Conservation (phyloP, 1,140 invertebrate species). For the Temnothorax curvispinosus region DNA sequence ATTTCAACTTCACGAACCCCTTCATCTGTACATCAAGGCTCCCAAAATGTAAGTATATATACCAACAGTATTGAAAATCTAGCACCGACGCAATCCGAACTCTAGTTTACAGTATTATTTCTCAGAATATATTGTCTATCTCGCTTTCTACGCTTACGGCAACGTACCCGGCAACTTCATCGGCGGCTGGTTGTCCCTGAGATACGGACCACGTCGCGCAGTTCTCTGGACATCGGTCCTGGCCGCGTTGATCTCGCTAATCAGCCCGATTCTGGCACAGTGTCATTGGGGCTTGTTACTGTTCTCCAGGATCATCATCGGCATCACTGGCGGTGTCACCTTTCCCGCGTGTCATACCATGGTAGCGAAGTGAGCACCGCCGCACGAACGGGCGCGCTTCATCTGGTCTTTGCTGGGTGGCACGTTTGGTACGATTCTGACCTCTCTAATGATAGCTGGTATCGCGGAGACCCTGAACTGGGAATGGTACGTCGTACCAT, state of each 20-base stretch:
- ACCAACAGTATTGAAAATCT: too few relatives aligned
- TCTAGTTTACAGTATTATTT: too few relatives aligned
- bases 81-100: too few relatives aligned
- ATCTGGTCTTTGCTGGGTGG: conserved; percentile 90
- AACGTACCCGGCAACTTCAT: conserved; percentile 84
- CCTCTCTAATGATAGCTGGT: conserved; percentile 89
- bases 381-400: conserved; percentile 90
- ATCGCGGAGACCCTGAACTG: conserved; percentile 89
- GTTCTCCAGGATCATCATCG: conserved; percentile 72
- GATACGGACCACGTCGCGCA: conserved; percentile 87
- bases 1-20: too few relatives aligned
- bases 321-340: conserved; percentile 86
- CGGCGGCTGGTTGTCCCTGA: conserved; percentile 89
- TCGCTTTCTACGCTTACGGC: conserved; percentile 83
- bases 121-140: too few relatives aligned
- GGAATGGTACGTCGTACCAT: conserved; percentile 90
- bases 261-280: conserved; percentile 87
- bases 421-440: conserved; percentile 91
- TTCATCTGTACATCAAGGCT: too few relatives aligned
- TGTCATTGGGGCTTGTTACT: conserved; percentile 71
- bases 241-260: conserved; percentile 88
- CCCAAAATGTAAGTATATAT: too few relatives aligned
- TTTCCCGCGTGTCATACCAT: conserved; percentile 90
- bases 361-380: conserved; percentile 90
- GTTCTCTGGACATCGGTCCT: conserved; percentile 88